Evolutionary conservation across 2,797 vertebrate species (phyloP), one percentile per base, ranked within the genome.

Genomic region (Gephyroberyx darwinii): DNA sequence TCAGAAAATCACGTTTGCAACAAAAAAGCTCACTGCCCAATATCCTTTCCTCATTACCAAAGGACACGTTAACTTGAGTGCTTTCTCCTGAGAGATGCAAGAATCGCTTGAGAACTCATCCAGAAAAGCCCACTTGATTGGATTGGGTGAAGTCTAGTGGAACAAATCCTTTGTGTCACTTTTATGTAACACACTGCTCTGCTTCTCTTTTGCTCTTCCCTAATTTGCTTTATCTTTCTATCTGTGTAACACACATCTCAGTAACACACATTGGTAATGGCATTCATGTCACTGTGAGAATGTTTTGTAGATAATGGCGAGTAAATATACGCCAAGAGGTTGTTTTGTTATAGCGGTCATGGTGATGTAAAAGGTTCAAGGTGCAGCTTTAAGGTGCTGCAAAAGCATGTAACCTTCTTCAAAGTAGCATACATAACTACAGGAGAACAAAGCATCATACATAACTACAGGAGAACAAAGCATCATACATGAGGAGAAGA

Each of bases 41-140:
- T 54, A 10, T 73, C 16, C 73, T 79, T 77, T 82, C 56, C 67
- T 83, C 60, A 86, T 88, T 86, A 84, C 71, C 68, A 64, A 74
- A 84, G 68, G 83, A 84, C 85, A 87, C 82, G 84, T 87, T 87
- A 86, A 85, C 75, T 84, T 55, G 57, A 87, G 70, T 71, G 72
- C 75, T 83, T 90, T 86, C 78, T 86, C 81, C 71, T 37, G 63
- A 69, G 77, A 89, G 77, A 89, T 77, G 70, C 66, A 76, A 52
- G 81, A 77, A 81, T 87, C 67, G 84, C 82, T 86, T 71, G 84
- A 85, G 78, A 91, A 86, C 57, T 89, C 90, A 91, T 87, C 90
- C 78, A 80, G 88, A 89, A 92, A 92, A 93, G 86, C 84, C 85
- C 75, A 82, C 75, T 87, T 92, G 91, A 92, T 92, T 92, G 89